Conservation (phyloP, 2,888 invertebrate genomes). For the Ferrisia virgata region DNA sequence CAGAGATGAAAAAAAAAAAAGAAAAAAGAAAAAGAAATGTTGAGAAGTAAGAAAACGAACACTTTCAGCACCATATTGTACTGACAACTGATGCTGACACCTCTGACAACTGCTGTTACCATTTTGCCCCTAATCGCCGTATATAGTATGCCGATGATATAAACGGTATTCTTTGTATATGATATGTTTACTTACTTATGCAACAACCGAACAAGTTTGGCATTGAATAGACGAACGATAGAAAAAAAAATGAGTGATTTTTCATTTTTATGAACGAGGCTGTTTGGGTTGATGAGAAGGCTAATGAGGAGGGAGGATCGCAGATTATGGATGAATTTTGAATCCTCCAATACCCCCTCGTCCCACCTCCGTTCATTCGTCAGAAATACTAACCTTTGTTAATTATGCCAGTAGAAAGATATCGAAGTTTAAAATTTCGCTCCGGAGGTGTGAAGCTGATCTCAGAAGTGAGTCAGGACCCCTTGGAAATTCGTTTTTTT, state of each 20-base stretch:
- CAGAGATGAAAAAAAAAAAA: not conserved
- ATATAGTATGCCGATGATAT: not conserved
- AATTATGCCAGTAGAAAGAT: too few relatives aligned
- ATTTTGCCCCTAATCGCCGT: constrained; percentile 25
- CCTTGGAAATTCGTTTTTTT: too few relatives aligned
- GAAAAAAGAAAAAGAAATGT: not conserved
- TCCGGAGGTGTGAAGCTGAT: too few relatives aligned
- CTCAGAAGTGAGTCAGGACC: too few relatives aligned
- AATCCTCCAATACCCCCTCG: too few relatives aligned
- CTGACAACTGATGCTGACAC: constrained; percentile 43
- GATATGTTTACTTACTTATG: constrained; percentile 24
- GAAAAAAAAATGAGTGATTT: not conserved
- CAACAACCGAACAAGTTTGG: not conserved
- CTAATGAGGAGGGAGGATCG: too few relatives aligned
- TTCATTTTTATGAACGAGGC: not conserved
- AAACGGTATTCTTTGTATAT: constrained; percentile 24
- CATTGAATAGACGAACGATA: not conserved
- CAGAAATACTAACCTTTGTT: too few relatives aligned
- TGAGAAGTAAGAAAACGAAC: constrained; percentile 34
- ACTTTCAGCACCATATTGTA: constrained; percentile 40
- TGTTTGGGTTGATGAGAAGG: too few relatives aligned
- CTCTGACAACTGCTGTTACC: constrained; percentile 43
- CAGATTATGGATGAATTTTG: too few relatives aligned
- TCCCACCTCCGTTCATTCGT: too few relatives aligned
- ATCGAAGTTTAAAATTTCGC: too few relatives aligned